A percentile compares a stretch with the other conserved stretches of the same genome.
Conservation (phyloP, 2,113 vertebrate species). For the Thalassarche chlororhynchos region DNA sequence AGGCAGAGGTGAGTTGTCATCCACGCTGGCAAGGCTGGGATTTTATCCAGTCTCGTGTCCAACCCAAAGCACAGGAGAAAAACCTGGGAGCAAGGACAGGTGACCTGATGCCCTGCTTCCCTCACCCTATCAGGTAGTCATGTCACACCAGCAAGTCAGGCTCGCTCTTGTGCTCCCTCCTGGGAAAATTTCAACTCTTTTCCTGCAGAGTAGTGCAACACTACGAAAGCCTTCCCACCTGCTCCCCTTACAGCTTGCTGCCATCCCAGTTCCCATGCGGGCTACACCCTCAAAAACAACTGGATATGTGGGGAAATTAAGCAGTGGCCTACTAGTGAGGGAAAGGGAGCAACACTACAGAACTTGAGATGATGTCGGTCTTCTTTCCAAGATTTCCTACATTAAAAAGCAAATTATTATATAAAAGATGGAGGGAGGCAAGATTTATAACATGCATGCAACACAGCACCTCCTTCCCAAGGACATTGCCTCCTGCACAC, state of each 20-base stretch:
- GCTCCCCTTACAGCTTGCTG: not conserved
- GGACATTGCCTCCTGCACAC: fast-evolving
- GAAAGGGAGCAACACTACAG: not conserved
- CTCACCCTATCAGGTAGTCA: not conserved
- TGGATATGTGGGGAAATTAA: not conserved
- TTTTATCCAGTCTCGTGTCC: not conserved
- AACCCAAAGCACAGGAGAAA: not conserved
- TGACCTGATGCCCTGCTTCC: not conserved
- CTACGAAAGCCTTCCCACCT: not conserved
- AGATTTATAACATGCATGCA: fast-evolving
- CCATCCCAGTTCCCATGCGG: fast-evolving
- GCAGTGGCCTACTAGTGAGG: not conserved
- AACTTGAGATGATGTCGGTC: fast-evolving
- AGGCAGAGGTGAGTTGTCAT: not conserved
- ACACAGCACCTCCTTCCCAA: not conserved
- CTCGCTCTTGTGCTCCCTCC: not conserved
- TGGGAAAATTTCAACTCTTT: not conserved
- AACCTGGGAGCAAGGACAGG: not conserved
- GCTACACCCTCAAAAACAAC: not conserved
- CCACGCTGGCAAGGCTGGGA: not conserved
- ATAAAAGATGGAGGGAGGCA: not conserved
- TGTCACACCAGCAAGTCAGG: not conserved
- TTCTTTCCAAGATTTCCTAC: not conserved
- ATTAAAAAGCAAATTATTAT: not conserved
- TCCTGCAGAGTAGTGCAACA: not conserved